Evolutionary conservation across 2,888 invertebrate species (phyloP), one percentile per base, ranked within the genome.

Genomic region (Hyppa rectilinea): DNA sequence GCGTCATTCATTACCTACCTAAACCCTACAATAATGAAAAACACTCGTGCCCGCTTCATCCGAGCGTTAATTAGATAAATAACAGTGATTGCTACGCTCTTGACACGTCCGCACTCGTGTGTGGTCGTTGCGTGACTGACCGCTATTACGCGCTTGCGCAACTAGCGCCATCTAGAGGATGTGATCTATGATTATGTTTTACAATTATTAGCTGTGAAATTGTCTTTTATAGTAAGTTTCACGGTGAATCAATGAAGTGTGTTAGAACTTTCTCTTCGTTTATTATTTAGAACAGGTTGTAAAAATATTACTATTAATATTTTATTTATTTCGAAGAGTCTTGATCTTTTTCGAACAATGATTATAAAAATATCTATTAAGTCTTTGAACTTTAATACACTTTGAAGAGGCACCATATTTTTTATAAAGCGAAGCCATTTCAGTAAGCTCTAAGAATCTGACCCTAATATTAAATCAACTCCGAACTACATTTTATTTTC

Each of bases 111-210:
- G 78, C 71, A 83, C 80, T 77, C 87, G 87, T 91, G 94, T 92
- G 94, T 92, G 94, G 94, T 89, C 93, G 76, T 92, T 85, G 93
- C 94, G 94, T 94, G 94, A 92, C 94, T 93, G 92, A 81, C 74
- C 67, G 62, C 87, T 83, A 92, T 93, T 93, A 88, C 75, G 81
- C 80, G 76, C 80, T 84, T 87, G 86, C 85, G 86, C 86, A 89
- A 87, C 88, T 84, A 87, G 85, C 89, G 88, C 90, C 89, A 89
- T 89, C 88, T 89, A 83, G 81, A 76, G 82, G 63, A 69, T 60
- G 85, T 87, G 88, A 87, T 87, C 84, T 88, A 88, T 85, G 86
- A 83, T 85, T 84, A 74, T 71, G 67, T 75, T 73, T 85, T 79
- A 74, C 74, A 83, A 82, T 80, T 81, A 82, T 78, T 78, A 75